Conservation (phyloP, 1,140 invertebrate genomes). For the Octopus sinensis region DNA sequence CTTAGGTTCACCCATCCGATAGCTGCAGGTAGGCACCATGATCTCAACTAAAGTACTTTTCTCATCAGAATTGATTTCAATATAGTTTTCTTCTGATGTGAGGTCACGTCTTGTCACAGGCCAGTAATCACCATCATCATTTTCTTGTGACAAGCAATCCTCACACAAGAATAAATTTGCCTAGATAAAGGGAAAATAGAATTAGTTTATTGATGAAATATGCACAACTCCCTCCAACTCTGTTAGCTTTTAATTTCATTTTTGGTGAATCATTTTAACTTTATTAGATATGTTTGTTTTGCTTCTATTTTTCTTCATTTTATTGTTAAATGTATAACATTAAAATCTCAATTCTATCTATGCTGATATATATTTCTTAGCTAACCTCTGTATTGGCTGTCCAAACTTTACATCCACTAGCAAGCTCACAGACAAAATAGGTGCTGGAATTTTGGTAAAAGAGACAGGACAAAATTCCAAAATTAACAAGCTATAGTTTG, state of each 20-base stretch:
- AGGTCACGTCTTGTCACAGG: slow-evolving; percentile 36
- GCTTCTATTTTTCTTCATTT: no score
- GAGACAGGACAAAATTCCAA: no score
- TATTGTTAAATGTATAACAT: no score
- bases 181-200: slow-evolving; percentile 29
- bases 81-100: slow-evolving; percentile 28
- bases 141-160: slow-evolving; percentile 40
- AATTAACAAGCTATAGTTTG: no score
- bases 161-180: slow-evolving; percentile 38
- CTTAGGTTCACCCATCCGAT: slow-evolving; percentile 82
- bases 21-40: slow-evolving; percentile 87
- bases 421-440: no score
- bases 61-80: slow-evolving; percentile 24
- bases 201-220: not conserved
- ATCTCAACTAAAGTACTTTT: slow-evolving; percentile 70
- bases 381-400: no score
- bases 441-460: no score
- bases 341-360: no score
- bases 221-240: not conserved
- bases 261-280: not conserved
- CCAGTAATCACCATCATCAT: slow-evolving; percentile 41
- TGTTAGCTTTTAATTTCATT: not conserved
- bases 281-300: no score
- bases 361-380: no score
- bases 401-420: no score